Percentiles rank a stretch among this genome's conserved stretches.
Evolutionary conservation across 2,888 invertebrate genomes (phyloP).

Genomic region (Eristalis arbustorum): DNA sequence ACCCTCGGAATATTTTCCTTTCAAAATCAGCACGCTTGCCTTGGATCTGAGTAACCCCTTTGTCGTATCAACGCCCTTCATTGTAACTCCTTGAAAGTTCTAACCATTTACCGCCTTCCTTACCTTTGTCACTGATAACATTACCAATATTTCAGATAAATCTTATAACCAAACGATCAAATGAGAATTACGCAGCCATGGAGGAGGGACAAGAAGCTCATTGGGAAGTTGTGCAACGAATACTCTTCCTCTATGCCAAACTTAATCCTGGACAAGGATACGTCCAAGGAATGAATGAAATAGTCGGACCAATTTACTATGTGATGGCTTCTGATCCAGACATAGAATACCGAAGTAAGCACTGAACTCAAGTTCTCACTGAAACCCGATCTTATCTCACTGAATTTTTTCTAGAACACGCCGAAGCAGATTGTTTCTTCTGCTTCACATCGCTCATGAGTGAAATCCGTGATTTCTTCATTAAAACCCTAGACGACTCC

Average conservation of each 20-base stretch:
- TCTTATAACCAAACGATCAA: constrained; percentile 88
- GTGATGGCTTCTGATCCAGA: constrained; percentile 96
- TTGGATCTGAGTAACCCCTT: too few species aligned
- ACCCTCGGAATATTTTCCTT: too few species aligned
- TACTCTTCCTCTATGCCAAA: constrained; percentile 98
- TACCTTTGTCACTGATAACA: too few species aligned
- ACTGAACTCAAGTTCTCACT: neutral
- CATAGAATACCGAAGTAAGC: constrained; percentile 87
- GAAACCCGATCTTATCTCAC: neutral
- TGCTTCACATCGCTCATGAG: constrained; percentile 99
- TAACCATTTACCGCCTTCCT: too few species aligned
- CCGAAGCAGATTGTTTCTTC: constrained; percentile 98
- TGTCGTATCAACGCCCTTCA: too few species aligned
- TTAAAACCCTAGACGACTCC: constrained; percentile 96
- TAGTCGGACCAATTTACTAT: constrained; percentile 98
- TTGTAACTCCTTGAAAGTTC: too few species aligned
- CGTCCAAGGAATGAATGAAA: constrained; percentile 99
- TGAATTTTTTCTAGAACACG: constrained; percentile 84
- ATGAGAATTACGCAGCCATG: constrained; percentile 90
- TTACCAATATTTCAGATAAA: constrained; percentile 81
- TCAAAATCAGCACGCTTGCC: too few species aligned
- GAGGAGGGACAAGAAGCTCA: constrained; percentile 96
- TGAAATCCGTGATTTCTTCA: constrained; percentile 98
- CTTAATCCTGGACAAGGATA: constrained; percentile 98
- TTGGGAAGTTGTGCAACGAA: constrained; percentile 99